Evolutionary conservation across 2,797 vertebrate genomes (phyloP), one percentile per base, ranked within the genome.

Genomic region (Sebastes kiyomatsui): DNA sequence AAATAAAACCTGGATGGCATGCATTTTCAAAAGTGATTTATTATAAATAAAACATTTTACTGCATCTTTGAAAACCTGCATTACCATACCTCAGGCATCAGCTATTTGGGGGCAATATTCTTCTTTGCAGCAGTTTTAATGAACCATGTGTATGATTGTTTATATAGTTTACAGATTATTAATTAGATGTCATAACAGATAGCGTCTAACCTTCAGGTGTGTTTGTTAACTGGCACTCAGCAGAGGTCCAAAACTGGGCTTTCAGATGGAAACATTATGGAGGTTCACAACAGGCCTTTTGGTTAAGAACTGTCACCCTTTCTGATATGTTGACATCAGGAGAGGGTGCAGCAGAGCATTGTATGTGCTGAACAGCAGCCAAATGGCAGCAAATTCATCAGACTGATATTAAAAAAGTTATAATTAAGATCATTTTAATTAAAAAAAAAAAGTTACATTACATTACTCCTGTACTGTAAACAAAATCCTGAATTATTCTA

Each of bases 11-110:
- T 38, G 30, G 60, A 30, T 75, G 54, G 33, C 30, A 60, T 68
- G 20, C 20, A 22, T 59, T 79, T 78, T 75, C 56, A 67, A 77
- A 77, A 64, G 59, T 61, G 33, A 73, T 81, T 79, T 58, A 70
- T 77, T 73, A 73, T 74, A 75, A 85, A 82, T 88, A 80, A 77
- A 77, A 77, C 66, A 77, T 87, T 75, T 73, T 20, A 20, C 56
- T 64, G 69, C 75, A 72, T 69, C 46, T 77, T 80, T 86, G 61
- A 78, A 54, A 25, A 64, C 38, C 60, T 65, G 6, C 22, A 69
- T 72, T 54, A 73, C 52, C 71, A 81, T 33, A 78, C 64, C 32
- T 79, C 46, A 52, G 69, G 65, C 72, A 76, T 66, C 79, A 77
- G 54, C 72, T 55, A 25, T 79, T 84, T 56, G 4, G 20, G 5